These are phyloP conservation scores for Luperina testacea DNA, from an alignment of 2,888 invertebrate genomes.

Conservation along the genomic window DNA sequence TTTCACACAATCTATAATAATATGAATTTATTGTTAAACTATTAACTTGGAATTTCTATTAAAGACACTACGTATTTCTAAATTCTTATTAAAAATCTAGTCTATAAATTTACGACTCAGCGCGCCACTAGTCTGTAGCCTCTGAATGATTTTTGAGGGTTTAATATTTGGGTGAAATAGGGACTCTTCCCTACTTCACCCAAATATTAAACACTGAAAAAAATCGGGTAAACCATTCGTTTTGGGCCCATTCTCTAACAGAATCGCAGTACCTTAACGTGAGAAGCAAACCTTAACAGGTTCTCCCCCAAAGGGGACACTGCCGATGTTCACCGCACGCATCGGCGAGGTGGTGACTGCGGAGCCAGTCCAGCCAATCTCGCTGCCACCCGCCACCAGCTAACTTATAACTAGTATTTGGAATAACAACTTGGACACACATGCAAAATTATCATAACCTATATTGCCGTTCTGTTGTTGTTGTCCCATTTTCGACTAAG, in stretches of 20 bases:
- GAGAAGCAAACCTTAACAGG: slow-evolving; percentile 39
- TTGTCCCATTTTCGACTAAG: background rate
- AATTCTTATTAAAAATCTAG: background rate
- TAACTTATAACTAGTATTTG: slow-evolving; percentile 27
- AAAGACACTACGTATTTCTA: background rate
- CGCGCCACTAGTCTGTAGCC: background rate
- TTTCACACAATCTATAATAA: slow-evolving; percentile 6
- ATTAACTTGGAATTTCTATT: background rate
- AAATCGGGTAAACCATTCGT: background rate
- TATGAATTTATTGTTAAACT: background rate
- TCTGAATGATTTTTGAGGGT: background rate
- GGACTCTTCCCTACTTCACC: background rate
- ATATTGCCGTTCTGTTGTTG: background rate
- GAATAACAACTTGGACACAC: slow-evolving; percentile 21
- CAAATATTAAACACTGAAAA: background rate
- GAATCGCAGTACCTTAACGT: slow-evolving; percentile 4
- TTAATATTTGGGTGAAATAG: background rate
- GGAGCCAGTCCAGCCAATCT: slow-evolving; percentile 30
- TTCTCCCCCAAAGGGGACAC: slow-evolving; percentile 1
- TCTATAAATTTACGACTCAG: background rate
- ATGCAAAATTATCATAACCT: slow-evolving; percentile 19
- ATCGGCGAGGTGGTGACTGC: slow-evolving; percentile 2
- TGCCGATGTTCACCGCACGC: slow-evolving; percentile 12
- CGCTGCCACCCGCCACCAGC: slow-evolving; percentile 26
- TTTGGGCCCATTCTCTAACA: background rate